Conservation (phyloP, 2,113 vertebrate species). For the Alectura lathami region DNA sequence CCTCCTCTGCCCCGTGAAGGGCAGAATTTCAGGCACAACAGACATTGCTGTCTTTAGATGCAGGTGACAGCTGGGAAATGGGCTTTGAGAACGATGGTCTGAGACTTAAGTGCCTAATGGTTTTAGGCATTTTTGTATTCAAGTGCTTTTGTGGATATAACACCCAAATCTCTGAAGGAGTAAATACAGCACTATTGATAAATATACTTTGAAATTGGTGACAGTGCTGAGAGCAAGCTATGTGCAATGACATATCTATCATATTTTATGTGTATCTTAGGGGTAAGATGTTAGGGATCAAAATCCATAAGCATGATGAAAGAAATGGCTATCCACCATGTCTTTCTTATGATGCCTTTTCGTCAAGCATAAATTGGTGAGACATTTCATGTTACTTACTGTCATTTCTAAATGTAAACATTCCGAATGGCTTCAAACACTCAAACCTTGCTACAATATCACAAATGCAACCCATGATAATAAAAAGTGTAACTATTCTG, state of each 20-base stretch:
- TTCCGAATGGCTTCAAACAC: neutral
- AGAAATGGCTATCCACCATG: neutral
- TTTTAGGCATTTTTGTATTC: neutral
- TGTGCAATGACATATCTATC: neutral
- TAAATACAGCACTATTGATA: neutral
- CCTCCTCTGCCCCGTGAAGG: neutral
- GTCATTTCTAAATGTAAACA: neutral
- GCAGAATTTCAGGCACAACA: neutral
- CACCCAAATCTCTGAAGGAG: neutral
- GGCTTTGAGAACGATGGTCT: neutral
- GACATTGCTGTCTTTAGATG: neutral
- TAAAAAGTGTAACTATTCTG: neutral
- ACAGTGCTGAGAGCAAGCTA: neutral
- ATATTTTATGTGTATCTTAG: neutral
- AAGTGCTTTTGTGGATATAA: neutral
- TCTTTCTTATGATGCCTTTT: neutral
- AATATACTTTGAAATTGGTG: neutral
- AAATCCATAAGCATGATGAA: neutral
- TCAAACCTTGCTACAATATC: neutral
- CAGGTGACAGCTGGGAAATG: neutral
- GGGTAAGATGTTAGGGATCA: neutral
- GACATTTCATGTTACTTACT: neutral
- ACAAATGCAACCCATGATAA: neutral
- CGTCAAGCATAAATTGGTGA: neutral
- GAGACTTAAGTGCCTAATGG: neutral